Percentiles rank a stretch among this genome's conserved stretches.
Evolutionary conservation across 2,113 vertebrate species (phyloP).

Genomic region (Mobula hypostoma): DNA sequence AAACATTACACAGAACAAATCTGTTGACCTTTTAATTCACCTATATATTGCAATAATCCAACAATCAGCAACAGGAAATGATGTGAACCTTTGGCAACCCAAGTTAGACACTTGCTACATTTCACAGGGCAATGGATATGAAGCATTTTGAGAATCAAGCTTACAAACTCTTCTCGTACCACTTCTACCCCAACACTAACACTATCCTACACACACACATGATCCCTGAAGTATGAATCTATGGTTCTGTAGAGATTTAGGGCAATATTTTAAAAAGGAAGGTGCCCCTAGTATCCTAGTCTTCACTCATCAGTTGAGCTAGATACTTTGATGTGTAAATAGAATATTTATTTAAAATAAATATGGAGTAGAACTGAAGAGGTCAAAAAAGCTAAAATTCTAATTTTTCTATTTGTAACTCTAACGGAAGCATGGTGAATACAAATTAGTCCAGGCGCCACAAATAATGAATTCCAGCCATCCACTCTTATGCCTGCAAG

Average conservation of each 20-base stretch:
- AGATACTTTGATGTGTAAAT: too few relatives aligned
- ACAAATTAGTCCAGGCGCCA: neutral
- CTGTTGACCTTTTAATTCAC: constrained; percentile 58
- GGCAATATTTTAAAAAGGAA: neutral
- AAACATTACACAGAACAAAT: constrained; percentile 52
- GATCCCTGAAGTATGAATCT: too few relatives aligned
- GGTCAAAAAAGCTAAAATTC: too few relatives aligned
- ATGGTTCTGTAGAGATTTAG: too few relatives aligned
- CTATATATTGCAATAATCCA: constrained; percentile 49
- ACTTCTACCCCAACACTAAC: neutral
- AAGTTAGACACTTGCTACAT: constrained; percentile 50
- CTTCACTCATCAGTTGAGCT: neutral
- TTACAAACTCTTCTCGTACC: neutral
- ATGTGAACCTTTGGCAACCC: constrained; percentile 52
- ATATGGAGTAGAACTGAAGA: neutral
- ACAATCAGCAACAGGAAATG: constrained; percentile 55
- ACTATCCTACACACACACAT: neutral
- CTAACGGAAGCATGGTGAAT: too few relatives aligned
- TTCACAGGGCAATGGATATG: constrained; percentile 48
- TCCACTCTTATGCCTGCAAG: neutral
- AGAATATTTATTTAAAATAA: neutral
- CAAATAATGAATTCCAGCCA: neutral
- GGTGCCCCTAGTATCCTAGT: neutral
- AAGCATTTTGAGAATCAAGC: constrained; percentile 44
- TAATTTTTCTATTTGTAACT: too few relatives aligned